These are phyloP conservation scores for Paracanthobrama guichenoti DNA, from an alignment of 2,113 vertebrate genomes.

Conservation along the genomic window DNA sequence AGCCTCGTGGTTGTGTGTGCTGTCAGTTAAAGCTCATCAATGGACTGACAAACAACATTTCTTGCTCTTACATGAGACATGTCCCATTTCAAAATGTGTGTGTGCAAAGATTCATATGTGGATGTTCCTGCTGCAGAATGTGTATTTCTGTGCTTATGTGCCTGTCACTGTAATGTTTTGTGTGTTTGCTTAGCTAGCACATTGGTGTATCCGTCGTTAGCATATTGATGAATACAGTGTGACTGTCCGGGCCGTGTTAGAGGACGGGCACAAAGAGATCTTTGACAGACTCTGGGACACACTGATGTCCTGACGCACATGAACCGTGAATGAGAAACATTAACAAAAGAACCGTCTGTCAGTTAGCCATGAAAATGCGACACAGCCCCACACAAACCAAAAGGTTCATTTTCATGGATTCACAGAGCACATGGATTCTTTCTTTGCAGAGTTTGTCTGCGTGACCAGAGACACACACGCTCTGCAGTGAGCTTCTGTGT, in stretches of 20 bases:
- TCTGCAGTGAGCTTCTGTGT: background rate
- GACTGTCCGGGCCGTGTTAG: background rate
- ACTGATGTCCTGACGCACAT: slow-evolving; percentile 16
- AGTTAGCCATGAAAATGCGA: slow-evolving; percentile 43
- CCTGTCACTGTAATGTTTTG: background rate
- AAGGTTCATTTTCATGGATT: slow-evolving; percentile 12
- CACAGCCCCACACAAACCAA: slow-evolving; percentile 27
- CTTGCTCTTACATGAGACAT: background rate
- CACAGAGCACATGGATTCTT: background rate
- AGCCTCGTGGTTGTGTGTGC: background rate
- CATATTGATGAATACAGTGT: background rate
- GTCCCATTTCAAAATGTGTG: background rate
- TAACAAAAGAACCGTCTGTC: slow-evolving; percentile 66
- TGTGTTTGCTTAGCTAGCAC: background rate
- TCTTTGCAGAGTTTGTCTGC: background rate
- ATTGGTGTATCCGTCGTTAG: background rate
- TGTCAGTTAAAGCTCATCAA: background rate
- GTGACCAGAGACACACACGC: slow-evolving; percentile 2
- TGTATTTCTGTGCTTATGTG: background rate
- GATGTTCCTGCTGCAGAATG: background rate
- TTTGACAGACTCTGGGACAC: slow-evolving; percentile 46
- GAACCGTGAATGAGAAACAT: slow-evolving; percentile 30
- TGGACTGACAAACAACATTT: background rate
- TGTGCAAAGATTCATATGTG: background rate
- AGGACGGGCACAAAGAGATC: slow-evolving; percentile 46